phyloP scores from a whole-genome alignment of 2,113 vertebrate genomes.

The Opisthocomus hoazin region DNA sequence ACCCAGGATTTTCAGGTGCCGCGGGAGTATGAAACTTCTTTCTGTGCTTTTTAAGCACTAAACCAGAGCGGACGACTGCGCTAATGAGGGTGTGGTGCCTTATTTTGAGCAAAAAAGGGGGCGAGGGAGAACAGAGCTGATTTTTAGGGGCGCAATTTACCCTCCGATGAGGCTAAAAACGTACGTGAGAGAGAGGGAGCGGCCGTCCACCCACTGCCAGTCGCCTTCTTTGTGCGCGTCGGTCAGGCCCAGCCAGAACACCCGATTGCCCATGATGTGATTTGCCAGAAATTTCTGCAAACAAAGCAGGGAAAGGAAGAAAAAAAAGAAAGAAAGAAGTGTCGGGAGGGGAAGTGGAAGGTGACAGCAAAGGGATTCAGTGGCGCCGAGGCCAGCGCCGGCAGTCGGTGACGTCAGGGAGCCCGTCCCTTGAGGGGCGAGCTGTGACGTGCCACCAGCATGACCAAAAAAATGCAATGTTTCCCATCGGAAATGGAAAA shows the following conservation, averaged over 20 bases:
- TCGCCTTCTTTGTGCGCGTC: not conserved
- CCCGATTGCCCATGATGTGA: not conserved
- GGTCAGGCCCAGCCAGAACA: conserved; percentile 12
- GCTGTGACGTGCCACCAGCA: fast-evolving
- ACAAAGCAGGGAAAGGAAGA: fast-evolving
- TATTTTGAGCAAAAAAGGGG: not conserved
- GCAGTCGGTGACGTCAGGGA: not conserved
- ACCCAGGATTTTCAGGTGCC: fast-evolving
- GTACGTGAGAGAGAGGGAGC: not conserved
- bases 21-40: not conserved
- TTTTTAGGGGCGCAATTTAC: fast-evolving
- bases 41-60: not conserved
- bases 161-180: not conserved
- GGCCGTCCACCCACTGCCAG: conserved; percentile 21
- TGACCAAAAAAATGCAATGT: not conserved
- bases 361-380: fast-evolving
- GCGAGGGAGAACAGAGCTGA: fast-evolving
- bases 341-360: not conserved
- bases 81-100: fast-evolving
- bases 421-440: not conserved
- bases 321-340: too few species aligned
- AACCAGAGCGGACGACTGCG: fast-evolving
- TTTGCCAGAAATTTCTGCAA: conserved; percentile 19
- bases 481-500: not conserved
- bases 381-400: fast-evolving